These are phyloP conservation scores for Danaus melanippus DNA, from an alignment of 1,140 invertebrate species.

Conservation along the genomic window DNA sequence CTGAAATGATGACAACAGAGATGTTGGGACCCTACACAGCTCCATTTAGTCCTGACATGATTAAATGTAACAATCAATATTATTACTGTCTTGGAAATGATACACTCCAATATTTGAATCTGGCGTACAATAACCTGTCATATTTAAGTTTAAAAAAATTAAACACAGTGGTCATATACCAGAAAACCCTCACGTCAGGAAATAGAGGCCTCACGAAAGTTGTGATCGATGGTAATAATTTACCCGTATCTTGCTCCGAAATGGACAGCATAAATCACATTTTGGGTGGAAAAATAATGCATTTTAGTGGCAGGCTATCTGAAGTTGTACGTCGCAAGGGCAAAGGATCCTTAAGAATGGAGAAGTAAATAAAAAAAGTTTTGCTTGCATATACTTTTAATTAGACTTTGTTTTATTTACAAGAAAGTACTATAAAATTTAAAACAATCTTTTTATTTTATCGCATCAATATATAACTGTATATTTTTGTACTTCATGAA, in stretches of 20 bases:
- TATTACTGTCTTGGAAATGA: conserved; percentile 33
- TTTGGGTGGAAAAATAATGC: conserved; percentile 11
- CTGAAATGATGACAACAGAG: conserved; percentile 25
- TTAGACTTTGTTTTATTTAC: conserved; percentile 35
- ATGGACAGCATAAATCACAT: conserved; percentile 24
- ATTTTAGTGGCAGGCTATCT: not conserved
- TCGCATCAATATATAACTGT: conserved; percentile 1
- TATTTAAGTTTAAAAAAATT: conserved; percentile 27
- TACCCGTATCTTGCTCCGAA: conserved; percentile 29
- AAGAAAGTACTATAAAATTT: conserved; percentile 22
- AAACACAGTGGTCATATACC: conserved; percentile 26
- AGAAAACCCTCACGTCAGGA: conserved; percentile 20
- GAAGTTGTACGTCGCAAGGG: not conserved
- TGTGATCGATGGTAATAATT: conserved; percentile 35
- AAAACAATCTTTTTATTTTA: conserved; percentile 16
- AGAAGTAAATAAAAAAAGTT: conserved; percentile 15
- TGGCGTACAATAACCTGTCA: conserved; percentile 39
- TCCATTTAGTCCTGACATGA: conserved; percentile 21
- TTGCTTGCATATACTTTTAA: conserved; percentile 13
- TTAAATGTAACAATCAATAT: conserved; percentile 17
- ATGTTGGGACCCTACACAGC: conserved; percentile 28
- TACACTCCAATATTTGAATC: conserved; percentile 35
- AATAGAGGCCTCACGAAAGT: conserved; percentile 31
- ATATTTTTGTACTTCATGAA: conserved; percentile 23
- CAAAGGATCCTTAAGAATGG: conserved; percentile 1